phyloP scores from a whole-genome alignment of 2,888 invertebrate genomes.

The Amiota mariae region DNA sequence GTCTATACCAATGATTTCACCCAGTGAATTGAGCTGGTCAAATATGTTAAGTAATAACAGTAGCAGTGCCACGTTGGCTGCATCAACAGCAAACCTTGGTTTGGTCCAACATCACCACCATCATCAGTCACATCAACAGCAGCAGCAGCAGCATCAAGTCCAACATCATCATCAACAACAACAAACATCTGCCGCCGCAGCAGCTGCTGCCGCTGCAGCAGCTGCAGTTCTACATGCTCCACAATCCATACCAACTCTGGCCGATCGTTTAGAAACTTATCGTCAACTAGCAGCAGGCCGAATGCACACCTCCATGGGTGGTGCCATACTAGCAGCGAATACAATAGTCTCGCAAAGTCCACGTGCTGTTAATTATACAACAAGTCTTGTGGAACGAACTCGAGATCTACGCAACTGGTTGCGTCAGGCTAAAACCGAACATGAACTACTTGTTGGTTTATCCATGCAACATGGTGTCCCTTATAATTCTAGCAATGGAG shows the following conservation, averaged over 20 bases:
- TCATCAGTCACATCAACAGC: slow-evolving; percentile 38
- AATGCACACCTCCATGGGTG: slow-evolving; percentile 73
- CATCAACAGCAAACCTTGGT: slow-evolving; percentile 33
- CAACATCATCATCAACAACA: slow-evolving; percentile 18
- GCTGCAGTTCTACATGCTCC: slow-evolving; percentile 61
- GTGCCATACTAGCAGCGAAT: slow-evolving; percentile 73
- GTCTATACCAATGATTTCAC: slow-evolving; percentile 59
- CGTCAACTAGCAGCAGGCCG: slow-evolving; percentile 75
- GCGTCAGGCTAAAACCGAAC: slow-evolving; percentile 75
- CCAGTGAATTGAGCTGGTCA: slow-evolving; percentile 68
- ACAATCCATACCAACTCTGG: slow-evolving; percentile 73
- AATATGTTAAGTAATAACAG: slow-evolving; percentile 61
- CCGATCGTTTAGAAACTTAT: slow-evolving; percentile 76
- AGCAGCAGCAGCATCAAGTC: slow-evolving; percentile 31
- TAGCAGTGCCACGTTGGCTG: slow-evolving; percentile 31
- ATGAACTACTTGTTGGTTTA: slow-evolving; percentile 66
- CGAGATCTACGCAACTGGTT: slow-evolving; percentile 81
- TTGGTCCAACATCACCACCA: slow-evolving; percentile 37
- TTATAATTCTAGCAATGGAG: background rate
- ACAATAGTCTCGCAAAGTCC: slow-evolving; percentile 73
- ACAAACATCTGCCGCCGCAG: background rate
- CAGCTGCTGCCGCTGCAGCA: slow-evolving; percentile 11
- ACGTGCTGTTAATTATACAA: slow-evolving; percentile 76
- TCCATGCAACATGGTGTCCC: slow-evolving; percentile 46
- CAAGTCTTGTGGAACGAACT: slow-evolving; percentile 79